Conservation (phyloP, 2,888 invertebrate species). For the Drosophila eohydei region DNA sequence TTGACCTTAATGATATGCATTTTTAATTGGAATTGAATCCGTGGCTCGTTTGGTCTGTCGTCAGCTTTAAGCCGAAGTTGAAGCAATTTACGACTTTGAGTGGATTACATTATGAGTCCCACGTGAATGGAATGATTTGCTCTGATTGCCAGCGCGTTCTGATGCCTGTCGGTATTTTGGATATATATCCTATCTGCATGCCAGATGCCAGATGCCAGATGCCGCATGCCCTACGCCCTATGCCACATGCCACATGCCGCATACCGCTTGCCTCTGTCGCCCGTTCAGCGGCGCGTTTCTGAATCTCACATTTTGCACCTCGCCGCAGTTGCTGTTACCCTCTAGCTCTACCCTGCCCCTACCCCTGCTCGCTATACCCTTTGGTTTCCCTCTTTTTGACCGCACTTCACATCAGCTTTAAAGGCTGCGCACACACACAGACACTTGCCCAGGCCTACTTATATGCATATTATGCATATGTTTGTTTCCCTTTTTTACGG, state of each 20-base stretch:
- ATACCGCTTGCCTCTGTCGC: background rate
- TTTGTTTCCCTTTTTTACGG: slow-evolving; percentile 12
- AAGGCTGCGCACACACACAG: slow-evolving; percentile 8
- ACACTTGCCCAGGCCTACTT: slow-evolving; percentile 12
- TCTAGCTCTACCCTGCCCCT: background rate
- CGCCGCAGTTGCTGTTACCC: background rate
- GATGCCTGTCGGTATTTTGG: slow-evolving; percentile 16
- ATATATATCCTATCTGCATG: slow-evolving; percentile 7
- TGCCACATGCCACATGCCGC: background rate
- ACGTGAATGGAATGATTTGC: slow-evolving; percentile 39
- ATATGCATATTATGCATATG: slow-evolving; percentile 15
- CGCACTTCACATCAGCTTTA: slow-evolving; percentile 5
- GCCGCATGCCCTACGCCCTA: background rate
- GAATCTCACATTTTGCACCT: slow-evolving; percentile 35
- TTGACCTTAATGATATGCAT: background rate
- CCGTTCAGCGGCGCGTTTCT: slow-evolving; percentile 13
- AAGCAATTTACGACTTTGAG: slow-evolving; percentile 33
- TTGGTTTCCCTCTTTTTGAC: slow-evolving; percentile 10
- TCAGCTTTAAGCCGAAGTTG: background rate
- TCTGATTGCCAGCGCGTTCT: slow-evolving; percentile 30
- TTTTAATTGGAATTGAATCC: background rate
- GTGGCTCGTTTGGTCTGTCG: background rate
- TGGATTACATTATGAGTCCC: slow-evolving; percentile 43
- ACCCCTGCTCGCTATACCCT: background rate
- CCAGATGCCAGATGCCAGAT: slow-evolving; percentile 10